Evolutionary conservation across 2,113 vertebrate genomes (phyloP).

Genomic region (Agapornis roseicollis): DNA sequence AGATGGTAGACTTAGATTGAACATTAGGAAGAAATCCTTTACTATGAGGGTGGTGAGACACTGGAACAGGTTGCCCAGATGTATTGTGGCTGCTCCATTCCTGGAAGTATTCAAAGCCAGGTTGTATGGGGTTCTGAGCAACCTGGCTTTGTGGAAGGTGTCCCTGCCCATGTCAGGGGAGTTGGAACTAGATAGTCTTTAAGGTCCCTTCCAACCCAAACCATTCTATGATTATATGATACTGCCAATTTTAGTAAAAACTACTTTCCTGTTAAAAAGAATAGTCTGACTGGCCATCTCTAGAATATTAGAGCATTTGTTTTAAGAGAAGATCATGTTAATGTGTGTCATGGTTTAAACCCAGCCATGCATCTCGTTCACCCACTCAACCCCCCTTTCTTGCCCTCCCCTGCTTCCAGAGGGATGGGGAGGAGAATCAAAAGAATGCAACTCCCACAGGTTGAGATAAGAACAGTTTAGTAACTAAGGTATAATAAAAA

Average conservation of each 20-base stretch:
- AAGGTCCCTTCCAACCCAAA: neutral
- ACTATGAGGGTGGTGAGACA: neutral
- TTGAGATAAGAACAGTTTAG: too few species aligned
- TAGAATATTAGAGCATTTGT: neutral
- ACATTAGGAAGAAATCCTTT: neutral
- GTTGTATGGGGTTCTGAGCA: neutral
- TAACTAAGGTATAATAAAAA: too few species aligned
- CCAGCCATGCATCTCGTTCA: too few species aligned
- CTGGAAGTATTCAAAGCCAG: neutral
- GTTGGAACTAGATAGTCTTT: neutral
- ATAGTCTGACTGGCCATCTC: neutral
- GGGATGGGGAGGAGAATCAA: too few species aligned
- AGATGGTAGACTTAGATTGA: neutral
- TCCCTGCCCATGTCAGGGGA: neutral
- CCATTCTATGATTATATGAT: neutral
- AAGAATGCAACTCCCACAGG: too few species aligned
- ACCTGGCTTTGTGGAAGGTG: neutral
- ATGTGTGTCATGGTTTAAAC: too few species aligned
- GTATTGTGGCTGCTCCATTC: neutral
- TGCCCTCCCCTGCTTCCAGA: too few species aligned
- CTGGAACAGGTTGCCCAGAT: neutral
- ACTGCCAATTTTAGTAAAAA: neutral
- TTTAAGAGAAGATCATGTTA: neutral
- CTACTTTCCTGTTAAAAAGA: neutral
- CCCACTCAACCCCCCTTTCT: too few species aligned